Percentiles rank a stretch among this genome's conserved stretches.
phyloP scores from a whole-genome alignment of 1,140 invertebrate species.

The Zaprionus taronus region DNA sequence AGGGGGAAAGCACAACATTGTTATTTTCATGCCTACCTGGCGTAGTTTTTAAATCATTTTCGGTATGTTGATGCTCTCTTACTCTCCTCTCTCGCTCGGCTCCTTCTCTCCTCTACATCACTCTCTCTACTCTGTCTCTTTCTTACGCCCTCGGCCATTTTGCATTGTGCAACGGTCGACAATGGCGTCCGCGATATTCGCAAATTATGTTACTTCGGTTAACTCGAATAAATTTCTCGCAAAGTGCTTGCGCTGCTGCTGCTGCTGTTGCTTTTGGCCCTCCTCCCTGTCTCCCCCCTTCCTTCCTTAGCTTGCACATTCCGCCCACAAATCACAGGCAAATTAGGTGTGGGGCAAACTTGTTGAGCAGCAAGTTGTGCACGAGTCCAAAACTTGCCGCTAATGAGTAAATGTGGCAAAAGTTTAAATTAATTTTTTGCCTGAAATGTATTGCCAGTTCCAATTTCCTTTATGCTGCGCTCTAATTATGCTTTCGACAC shows the following conservation, averaged over 20 bases:
- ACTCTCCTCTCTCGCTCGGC: conserved; percentile 16
- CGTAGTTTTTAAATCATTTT: conserved; percentile 74
- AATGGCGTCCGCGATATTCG: conserved; percentile 54
- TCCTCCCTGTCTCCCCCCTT: too few species aligned
- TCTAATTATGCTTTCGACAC: conserved; percentile 67
- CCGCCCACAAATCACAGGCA: conserved; percentile 71
- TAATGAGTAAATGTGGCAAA: conserved; percentile 81
- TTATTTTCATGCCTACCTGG: conserved; percentile 52
- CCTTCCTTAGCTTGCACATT: too few species aligned
- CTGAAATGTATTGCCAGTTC: conserved; percentile 63
- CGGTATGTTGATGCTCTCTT: background rate
- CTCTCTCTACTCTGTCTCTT: conserved; percentile 5
- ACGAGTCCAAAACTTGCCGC: conserved; percentile 59
- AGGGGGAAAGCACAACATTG: conserved; percentile 17
- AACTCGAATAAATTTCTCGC: conserved; percentile 73
- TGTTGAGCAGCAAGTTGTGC: conserved; percentile 68
- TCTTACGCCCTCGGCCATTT: conserved; percentile 46
- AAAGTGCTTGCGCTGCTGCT: conserved; percentile 33
- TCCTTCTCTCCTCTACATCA: too few species aligned
- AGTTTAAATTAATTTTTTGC: conserved; percentile 77
- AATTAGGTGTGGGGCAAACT: conserved; percentile 73
- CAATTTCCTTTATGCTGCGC: conserved; percentile 55
- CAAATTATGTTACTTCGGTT: conserved; percentile 77
- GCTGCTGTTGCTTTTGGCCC: background rate
- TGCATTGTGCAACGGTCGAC: conserved; percentile 52